Evolutionary conservation across 2,888 invertebrate genomes (phyloP).

Genomic region (Coleophora deauratella): DNA sequence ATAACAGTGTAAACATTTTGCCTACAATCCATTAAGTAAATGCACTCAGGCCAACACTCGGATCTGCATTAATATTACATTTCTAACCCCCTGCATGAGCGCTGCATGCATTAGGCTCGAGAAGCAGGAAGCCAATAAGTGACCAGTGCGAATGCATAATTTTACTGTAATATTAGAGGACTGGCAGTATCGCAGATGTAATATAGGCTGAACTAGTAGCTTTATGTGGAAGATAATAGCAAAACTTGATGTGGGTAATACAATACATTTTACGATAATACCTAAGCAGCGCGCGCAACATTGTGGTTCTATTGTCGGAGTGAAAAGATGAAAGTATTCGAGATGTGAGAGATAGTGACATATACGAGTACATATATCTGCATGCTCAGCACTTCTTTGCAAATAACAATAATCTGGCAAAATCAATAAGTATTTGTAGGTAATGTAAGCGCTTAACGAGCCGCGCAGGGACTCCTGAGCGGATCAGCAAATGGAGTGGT

Average conservation of each 20-base stretch:
- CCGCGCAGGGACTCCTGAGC: slow-evolving; percentile 69
- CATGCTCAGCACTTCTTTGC: slow-evolving; percentile 17
- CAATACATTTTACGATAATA: neutral
- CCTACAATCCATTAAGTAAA: slow-evolving; percentile 70
- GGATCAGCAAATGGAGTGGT: slow-evolving; percentile 74
- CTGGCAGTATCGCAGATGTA: too few relatives aligned
- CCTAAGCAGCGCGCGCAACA: neutral
- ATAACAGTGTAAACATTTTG: slow-evolving; percentile 62
- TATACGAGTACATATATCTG: neutral
- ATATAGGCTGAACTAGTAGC: too few relatives aligned
- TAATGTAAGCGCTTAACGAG: slow-evolving; percentile 73
- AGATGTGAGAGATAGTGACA: too few relatives aligned
- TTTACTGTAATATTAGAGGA: neutral
- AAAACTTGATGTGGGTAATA: neutral
- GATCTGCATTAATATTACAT: slow-evolving; percentile 78
- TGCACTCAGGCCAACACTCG: slow-evolving; percentile 63
- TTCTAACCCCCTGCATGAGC: slow-evolving; percentile 55
- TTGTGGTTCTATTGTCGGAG: slow-evolving; percentile 4
- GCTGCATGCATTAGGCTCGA: slow-evolving; percentile 33
- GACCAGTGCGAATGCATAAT: neutral
- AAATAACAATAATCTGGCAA: slow-evolving; percentile 62
- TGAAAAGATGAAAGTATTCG: too few relatives aligned
- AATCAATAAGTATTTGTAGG: slow-evolving; percentile 71
- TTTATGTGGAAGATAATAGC: too few relatives aligned
- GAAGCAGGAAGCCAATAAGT: slow-evolving; percentile 28